A percentile compares a stretch with the other conserved stretches of the same genome.
Evolutionary conservation across 1,140 invertebrate species (phyloP).

Genomic region (Portunus trituberculatus): DNA sequence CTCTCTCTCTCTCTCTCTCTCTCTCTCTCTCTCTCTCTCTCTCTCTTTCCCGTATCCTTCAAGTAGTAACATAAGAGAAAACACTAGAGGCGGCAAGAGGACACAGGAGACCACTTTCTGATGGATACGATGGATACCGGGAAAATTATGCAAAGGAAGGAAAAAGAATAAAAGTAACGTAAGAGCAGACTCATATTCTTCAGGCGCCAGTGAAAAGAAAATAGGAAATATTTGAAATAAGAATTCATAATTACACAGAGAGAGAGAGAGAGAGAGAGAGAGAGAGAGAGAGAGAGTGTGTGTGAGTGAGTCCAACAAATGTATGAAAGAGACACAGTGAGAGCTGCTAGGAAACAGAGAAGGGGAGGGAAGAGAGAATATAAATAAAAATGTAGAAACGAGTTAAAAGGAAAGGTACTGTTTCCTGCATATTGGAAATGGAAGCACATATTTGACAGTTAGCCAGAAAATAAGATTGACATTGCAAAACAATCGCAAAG

Average conservation of each 20-base stretch:
- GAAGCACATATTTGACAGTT: no score
- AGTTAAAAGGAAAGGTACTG: no score
- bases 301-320: not conserved
- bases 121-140: not conserved
- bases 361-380: not conserved
- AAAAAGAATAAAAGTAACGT: not conserved
- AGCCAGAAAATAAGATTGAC: no score
- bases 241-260: not conserved
- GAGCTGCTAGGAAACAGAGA: not conserved
- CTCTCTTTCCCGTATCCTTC: not conserved
- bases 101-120: constrained; percentile 18
- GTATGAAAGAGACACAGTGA: not conserved
- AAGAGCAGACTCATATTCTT: not conserved
- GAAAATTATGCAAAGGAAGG: not conserved
- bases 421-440: no score
- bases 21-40: not conserved
- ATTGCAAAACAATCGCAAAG: no score
- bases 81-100: not conserved
- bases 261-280: not conserved
- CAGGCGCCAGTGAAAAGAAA: not conserved
- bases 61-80: not conserved
- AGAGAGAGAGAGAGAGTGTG: not conserved
- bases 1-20: not conserved
- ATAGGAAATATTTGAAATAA: not conserved
- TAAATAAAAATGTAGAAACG: not conserved